phyloP scores from a whole-genome alignment of 1,140 invertebrate species.

The Sitobion miscanthi region DNA sequence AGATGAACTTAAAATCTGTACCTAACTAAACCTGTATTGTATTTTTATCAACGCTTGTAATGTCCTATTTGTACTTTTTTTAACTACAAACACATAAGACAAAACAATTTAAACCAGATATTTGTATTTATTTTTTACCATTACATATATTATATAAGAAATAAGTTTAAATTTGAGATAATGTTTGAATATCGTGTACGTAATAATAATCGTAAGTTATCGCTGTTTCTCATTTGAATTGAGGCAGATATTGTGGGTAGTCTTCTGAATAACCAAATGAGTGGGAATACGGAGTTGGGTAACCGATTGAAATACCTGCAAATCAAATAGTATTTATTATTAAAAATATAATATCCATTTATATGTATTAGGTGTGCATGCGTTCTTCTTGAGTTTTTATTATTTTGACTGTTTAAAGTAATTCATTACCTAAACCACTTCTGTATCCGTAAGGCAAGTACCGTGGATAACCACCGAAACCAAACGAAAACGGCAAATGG shows the following conservation, averaged over 20 bases:
- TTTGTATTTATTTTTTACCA: neutral
- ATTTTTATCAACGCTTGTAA: neutral
- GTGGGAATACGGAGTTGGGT: neutral
- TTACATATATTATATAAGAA: neutral
- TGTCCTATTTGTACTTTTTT: neutral
- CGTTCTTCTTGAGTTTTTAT: neutral
- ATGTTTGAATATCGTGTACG: neutral
- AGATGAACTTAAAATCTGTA: too few relatives aligned
- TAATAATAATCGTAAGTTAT: neutral
- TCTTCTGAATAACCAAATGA: neutral
- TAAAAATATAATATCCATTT: neutral
- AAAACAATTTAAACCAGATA: neutral
- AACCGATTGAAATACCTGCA: neutral
- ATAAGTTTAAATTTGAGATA: neutral
- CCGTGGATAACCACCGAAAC: neutral
- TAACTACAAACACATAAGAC: neutral
- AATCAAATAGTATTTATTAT: neutral
- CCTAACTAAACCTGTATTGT: neutral
- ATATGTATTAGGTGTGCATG: neutral
- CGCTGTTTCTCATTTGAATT: neutral
- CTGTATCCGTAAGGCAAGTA: neutral
- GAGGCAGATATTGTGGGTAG: neutral
- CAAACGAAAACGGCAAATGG: neutral
- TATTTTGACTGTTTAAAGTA: too few relatives aligned
- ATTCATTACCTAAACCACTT: too few relatives aligned